These are phyloP conservation scores for Premnoplex brunnescens DNA, from an alignment of 2,797 vertebrate genomes.

Conservation along the genomic window DNA sequence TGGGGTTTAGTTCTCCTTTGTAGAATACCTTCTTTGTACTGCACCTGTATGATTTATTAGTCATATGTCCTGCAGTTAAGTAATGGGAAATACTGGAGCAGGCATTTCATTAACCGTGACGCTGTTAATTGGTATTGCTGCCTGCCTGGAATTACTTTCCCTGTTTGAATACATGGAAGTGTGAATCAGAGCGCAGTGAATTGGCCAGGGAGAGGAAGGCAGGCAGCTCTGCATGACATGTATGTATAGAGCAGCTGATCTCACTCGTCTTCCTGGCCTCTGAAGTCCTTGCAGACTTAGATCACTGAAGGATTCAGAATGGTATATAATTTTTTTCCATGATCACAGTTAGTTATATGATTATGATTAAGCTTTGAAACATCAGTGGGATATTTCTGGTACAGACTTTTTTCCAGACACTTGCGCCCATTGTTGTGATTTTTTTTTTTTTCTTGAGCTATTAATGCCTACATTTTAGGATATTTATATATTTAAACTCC, in stretches of 20 bases:
- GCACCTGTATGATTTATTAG: slow-evolving; percentile 54
- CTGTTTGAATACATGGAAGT: slow-evolving; percentile 72
- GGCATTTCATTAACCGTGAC: background rate
- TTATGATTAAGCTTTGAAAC: background rate
- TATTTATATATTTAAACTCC: background rate
- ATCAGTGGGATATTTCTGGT: background rate
- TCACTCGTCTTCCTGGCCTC: slow-evolving; percentile 40
- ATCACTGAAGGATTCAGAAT: background rate
- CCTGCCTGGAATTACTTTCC: slow-evolving; percentile 39
- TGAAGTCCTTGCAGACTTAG: slow-evolving; percentile 23
- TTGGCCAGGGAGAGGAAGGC: background rate
- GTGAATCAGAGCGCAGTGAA: slow-evolving; percentile 65
- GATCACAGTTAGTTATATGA: background rate
- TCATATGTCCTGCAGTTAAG: background rate
- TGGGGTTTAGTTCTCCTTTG: background rate
- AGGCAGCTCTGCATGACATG: background rate
- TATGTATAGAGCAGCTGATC: background rate
- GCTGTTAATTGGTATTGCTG: slow-evolving; percentile 17
- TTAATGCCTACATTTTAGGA: background rate
- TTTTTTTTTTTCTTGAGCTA: background rate
- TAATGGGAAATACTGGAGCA: slow-evolving; percentile 55
- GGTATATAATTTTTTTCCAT: background rate
- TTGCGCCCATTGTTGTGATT: background rate
- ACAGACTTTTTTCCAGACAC: background rate
- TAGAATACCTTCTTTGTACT: slow-evolving; percentile 21